Conservation (phyloP, 2,888 invertebrate genomes). For the Diplazon laetatorius region DNA sequence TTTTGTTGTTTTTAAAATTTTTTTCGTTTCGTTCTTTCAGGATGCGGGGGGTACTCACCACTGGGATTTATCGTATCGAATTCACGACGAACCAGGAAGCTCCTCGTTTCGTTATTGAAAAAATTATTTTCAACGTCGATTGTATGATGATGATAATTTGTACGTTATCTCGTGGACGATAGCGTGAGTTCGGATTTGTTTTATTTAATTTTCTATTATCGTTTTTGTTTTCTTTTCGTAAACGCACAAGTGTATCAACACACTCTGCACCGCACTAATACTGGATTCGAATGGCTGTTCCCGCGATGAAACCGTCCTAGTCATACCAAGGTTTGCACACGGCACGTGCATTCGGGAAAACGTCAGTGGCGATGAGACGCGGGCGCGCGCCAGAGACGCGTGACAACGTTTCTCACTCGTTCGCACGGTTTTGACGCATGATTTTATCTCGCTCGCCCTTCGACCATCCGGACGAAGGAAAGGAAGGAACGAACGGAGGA, state of each 20-base stretch:
- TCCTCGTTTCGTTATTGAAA: slow-evolving; percentile 53
- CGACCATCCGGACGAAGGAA: slow-evolving; percentile 42
- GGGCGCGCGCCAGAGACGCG: slow-evolving; percentile 60
- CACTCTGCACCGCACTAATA: slow-evolving; percentile 82
- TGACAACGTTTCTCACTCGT: slow-evolving; percentile 20
- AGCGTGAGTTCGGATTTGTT: too few species aligned
- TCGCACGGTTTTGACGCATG: slow-evolving; percentile 14
- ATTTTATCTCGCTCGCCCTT: slow-evolving; percentile 33
- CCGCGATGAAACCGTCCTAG: slow-evolving; percentile 80
- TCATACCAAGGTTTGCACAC: slow-evolving; percentile 82
- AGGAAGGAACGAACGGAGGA: slow-evolving; percentile 1
- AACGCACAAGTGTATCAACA: slow-evolving; percentile 67
- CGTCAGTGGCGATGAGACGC: slow-evolving; percentile 72
- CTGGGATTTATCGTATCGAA: slow-evolving; percentile 69
- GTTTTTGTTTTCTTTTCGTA: too few species aligned
- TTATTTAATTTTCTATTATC: too few species aligned
- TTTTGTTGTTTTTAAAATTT: neutral
- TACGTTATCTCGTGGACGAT: too few species aligned
- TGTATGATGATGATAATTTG: too few species aligned
- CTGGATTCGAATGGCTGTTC: slow-evolving; percentile 82
- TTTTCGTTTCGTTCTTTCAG: neutral
- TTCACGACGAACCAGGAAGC: slow-evolving; percentile 62
- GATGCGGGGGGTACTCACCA: slow-evolving; percentile 66
- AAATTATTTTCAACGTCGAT: neutral
- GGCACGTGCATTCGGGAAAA: slow-evolving; percentile 81